Conservation (phyloP, 2,113 vertebrate species). For the Stigmatopora nigra region DNA sequence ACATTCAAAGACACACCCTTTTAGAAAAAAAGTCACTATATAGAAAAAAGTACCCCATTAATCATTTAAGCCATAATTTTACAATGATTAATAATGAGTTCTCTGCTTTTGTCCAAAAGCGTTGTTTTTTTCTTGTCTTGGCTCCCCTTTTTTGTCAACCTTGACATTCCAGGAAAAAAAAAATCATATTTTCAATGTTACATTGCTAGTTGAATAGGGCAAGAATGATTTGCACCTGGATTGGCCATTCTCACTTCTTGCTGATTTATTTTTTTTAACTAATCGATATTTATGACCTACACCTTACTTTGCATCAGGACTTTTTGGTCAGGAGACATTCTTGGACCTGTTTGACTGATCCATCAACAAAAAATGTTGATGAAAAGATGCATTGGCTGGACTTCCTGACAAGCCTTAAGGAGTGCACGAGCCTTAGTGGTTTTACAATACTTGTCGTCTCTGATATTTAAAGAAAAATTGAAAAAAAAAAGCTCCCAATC, state of each 20-base stretch:
- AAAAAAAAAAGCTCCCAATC: too few species aligned
- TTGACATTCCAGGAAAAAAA: not conserved
- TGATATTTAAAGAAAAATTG: too few species aligned
- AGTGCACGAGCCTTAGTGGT: too few species aligned
- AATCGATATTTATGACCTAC: not conserved
- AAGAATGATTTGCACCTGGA: not conserved
- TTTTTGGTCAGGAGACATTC: not conserved
- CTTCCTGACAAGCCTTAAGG: too few species aligned
- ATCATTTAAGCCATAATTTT: not conserved
- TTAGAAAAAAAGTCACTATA: too few species aligned
- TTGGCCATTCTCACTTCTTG: not conserved
- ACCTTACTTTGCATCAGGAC: not conserved
- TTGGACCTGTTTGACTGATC: not conserved
- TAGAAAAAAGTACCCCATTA: not conserved
- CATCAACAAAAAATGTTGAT: too few species aligned
- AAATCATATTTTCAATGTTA: not conserved
- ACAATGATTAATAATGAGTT: too few species aligned
- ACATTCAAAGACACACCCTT: not conserved
- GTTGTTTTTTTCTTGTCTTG: too few species aligned
- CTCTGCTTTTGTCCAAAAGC: too few species aligned
- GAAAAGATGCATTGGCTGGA: too few species aligned
- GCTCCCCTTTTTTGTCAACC: not conserved
- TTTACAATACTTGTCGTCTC: too few species aligned
- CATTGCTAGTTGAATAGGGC: not conserved
- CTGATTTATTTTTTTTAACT: too few species aligned